A percentile compares a stretch with the other conserved stretches of the same genome.
These are phyloP conservation scores for Perca fluviatilis DNA, from an alignment of 2,113 vertebrate genomes.

Conservation along the genomic window DNA sequence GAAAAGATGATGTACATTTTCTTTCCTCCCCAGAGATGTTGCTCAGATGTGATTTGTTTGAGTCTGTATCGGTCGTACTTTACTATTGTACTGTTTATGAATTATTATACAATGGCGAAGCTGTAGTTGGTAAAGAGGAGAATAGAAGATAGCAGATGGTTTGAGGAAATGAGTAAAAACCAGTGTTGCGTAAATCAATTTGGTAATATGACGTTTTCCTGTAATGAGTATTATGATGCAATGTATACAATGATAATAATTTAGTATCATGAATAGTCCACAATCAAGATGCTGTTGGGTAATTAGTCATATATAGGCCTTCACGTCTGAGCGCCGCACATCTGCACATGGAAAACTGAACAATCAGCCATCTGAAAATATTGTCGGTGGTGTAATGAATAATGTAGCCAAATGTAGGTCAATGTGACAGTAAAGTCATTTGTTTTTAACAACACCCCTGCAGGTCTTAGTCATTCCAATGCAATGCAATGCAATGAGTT, in stretches of 20 bases:
- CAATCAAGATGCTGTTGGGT: neutral
- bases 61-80: neutral
- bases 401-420: neutral
- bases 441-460: neutral
- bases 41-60: slow-evolving; percentile 4
- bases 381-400: neutral
- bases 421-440: neutral
- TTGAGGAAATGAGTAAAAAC: neutral
- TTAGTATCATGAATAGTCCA: too few species aligned
- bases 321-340: neutral
- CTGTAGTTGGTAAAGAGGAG: neutral
- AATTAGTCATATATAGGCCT: neutral
- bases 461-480: neutral
- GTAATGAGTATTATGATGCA: too few species aligned
- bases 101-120: neutral
- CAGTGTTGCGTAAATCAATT: neutral
- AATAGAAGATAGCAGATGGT: neutral
- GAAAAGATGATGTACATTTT: slow-evolving; percentile 22
- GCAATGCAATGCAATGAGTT: neutral
- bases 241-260: neutral
- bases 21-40: slow-evolving; percentile 1
- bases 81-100: fast-evolving
- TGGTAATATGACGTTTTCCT: neutral
- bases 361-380: neutral
- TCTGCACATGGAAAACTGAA: neutral